Evolutionary conservation across 2,113 vertebrate genomes (phyloP), one percentile per base, ranked within the genome.

Genomic region (Uria lomvia): DNA sequence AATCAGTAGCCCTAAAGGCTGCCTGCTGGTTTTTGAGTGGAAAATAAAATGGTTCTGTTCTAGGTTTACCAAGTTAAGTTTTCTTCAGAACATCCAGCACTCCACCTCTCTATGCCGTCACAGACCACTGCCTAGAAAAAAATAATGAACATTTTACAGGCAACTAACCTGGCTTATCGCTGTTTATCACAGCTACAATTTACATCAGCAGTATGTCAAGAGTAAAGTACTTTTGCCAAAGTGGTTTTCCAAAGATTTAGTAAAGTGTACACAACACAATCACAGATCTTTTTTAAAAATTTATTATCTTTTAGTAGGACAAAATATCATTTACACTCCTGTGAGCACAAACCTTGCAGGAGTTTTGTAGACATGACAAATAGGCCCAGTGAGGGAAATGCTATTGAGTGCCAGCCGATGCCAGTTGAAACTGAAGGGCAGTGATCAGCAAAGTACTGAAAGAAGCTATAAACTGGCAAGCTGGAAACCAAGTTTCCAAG

Each of bases 391-490:
- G 0, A 52, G 42, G 36, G 26, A 83, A 36, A 42, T 8, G 30
- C 43, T 47, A 0, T n/a, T 1, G 2, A 12, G 27, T 53, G 36
- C 19, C 23, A 24, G 19, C 1, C 1, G 16, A 18, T 75, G 58
- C 40, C 22, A 36, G 26, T 12, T 42, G 38, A 75, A 74, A 84
- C 27, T 47, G 42, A 53, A 67, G 71, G 2, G 12, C 23, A 12
- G 24, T 32, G 10, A 29, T 47, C 40, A 29, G 29, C 12, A 2
- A 70, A 42, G 36, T 63, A 20, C 11, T 42, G 42, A 72, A 74
- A 43, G 3, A 36, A 67, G 34, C 16, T 83, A 6, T 12, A 45
- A 86, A 70, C 56, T 21, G 30, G 19, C 36, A 52, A 62, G 29
- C 47, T 81, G 23, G 36, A 73, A 82, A 42, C 24, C 10, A 50